Evolutionary conservation across 2,888 invertebrate species (phyloP), one percentile per base, ranked within the genome.

Genomic region (Acronicta psi): DNA sequence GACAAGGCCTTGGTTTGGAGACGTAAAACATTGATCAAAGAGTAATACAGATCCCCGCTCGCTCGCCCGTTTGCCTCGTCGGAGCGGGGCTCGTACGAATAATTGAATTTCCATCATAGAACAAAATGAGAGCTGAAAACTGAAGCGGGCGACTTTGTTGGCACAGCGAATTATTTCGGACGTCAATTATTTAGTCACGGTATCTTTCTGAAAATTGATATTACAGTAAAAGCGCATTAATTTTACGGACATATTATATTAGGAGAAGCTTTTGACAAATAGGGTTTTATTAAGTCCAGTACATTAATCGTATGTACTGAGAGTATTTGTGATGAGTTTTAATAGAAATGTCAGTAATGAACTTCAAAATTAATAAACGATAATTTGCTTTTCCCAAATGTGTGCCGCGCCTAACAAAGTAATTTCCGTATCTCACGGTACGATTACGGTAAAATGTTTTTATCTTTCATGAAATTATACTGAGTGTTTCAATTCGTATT

Each of bases 61-160:
- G 80, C 86, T 86, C 88, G 84, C 81, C 77, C 67, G 67, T 69
- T 76, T 70, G 66, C 87, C 83, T 82, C 86, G 80, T 59, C 77
- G 82, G 76, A 83, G 84, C 84, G 83, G 78, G 83, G 86, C 84
- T 89, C 88, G 89, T 84, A 89, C 90, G 90, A 91, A 93, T 94
- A 93, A 94, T 94, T 94, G 90, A 93, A 93, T 94, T 93, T 92
- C 87, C 92, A 91, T 92, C 93, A 89, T 89, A 89, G 91, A 90
- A 91, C 90, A 90, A 92, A 93, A 93, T 92, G 91, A 92, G 89
- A 91, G 86, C 87, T 90, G 92, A 91, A 92, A 91, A 92, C 92
- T 92, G 92, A 91, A 91, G 89, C 92, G 89, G 81, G 85, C 81
- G 90, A 91, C 89, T 92, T 91, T 92, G 92, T 93, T 92, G 89